Evolutionary conservation across 2,888 invertebrate genomes (phyloP), one percentile per base, ranked within the genome.

Genomic region (Nymphalis c-album): DNA sequence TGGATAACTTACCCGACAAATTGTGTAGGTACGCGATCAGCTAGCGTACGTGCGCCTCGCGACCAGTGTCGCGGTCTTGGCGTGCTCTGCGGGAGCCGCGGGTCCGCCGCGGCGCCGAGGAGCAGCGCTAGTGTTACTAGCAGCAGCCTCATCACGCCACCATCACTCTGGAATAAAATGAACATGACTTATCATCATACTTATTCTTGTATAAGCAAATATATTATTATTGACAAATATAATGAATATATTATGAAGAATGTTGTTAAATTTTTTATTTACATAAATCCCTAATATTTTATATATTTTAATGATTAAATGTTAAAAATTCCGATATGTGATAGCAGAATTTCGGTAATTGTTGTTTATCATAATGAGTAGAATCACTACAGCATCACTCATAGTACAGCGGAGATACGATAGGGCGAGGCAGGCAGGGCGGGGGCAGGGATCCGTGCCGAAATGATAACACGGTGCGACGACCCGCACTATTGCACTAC

Each of bases 391-490:
- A 72, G 67, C 60, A 48, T 68, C 65, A 58, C 68, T 74, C 73
- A 78, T 73, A 77, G 75, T 73, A 76, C 75, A 77, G 73, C 71
- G 66, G 64, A 69, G 73, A 72, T 69, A 67, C 31, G 70, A 67
- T 67, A 71, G 66, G 63, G 69, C 26, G 63, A 64, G 80, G 51
- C 31, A 45, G 47, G 26, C 50, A 31, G 58, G 26, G 64, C 51
- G 66, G 60, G 86, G 86, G 83, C 86, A 84, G 85, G 86, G 88
- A 91, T 90, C 87, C 88, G 88, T 89, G 91, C 91, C 90, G 89
- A 91, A 91, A 90, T 87, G 91, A 91, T 91, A 91, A 91, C 84
- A 79, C 77, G 78, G 88, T 82, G 80, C 89, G 86, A 82, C 86
- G 90, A 90, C 89, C 85, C 83, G 71, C 67, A 70, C 60, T 71